These are phyloP conservation scores for Ochropleura plecta DNA, from an alignment of 2,888 invertebrate species.

Conservation along the genomic window DNA sequence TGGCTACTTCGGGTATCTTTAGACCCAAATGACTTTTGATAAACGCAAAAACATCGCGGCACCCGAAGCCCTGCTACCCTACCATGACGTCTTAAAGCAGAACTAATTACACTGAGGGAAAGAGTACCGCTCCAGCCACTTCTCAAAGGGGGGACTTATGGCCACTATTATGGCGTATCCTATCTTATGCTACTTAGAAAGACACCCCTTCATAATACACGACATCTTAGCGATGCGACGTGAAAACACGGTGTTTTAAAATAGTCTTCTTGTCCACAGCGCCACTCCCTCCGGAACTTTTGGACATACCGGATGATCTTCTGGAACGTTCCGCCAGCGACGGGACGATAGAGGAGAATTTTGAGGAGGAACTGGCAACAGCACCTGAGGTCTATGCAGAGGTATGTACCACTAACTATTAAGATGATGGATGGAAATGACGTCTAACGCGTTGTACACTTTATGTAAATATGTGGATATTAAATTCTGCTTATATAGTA, in stretches of 20 bases:
- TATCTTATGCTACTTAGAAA: background rate
- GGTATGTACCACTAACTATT: slow-evolving; percentile 67
- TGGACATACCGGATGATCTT: slow-evolving; percentile 79
- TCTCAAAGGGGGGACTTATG: too few relatives aligned
- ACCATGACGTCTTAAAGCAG: too few relatives aligned
- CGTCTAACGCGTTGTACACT: too few relatives aligned
- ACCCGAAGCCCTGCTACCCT: too few relatives aligned
- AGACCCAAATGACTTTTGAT: too few relatives aligned
- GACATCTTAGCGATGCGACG: background rate
- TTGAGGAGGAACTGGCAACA: slow-evolving; percentile 95
- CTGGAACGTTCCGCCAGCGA: slow-evolving; percentile 93
- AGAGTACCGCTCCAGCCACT: too few relatives aligned
- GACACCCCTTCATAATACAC: background rate
- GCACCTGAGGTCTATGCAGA: slow-evolving; percentile 89
- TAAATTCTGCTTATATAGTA: too few relatives aligned
- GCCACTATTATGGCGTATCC: too few relatives aligned
- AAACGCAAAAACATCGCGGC: too few relatives aligned
- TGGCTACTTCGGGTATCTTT: background rate
- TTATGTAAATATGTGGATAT: too few relatives aligned
- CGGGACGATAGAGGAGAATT: slow-evolving; percentile 97
- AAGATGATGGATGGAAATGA: background rate
- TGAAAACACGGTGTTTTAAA: background rate
- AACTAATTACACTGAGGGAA: too few relatives aligned
- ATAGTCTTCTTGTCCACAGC: slow-evolving; percentile 70
- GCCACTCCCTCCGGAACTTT: slow-evolving; percentile 83